A percentile compares a stretch with the other conserved stretches of the same genome.
Conservation (phyloP, 2,888 invertebrate species). For the Pristionchus japonicus region DNA sequence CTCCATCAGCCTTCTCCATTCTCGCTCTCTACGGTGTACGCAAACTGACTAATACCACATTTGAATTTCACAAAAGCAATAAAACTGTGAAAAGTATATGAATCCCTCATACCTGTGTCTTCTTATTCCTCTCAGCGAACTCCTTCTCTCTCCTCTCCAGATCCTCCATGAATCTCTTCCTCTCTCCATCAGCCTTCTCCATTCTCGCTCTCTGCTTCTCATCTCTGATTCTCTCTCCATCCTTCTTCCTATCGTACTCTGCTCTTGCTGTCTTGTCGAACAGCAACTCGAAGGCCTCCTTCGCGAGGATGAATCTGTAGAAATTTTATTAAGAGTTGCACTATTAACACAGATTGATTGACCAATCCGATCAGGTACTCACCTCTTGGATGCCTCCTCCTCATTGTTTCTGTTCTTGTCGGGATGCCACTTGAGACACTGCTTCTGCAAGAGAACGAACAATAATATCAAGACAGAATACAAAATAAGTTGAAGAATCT, state of each 20-base stretch:
- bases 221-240: slow-evolving; percentile 48
- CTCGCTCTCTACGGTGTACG: slow-evolving; percentile 52
- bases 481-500: background rate
- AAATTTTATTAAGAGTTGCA: slow-evolving; percentile 1
- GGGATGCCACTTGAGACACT: slow-evolving; percentile 66
- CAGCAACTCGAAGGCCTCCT: slow-evolving; percentile 61
- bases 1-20: slow-evolving; percentile 59
- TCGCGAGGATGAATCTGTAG: slow-evolving; percentile 57
- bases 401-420: slow-evolving; percentile 63
- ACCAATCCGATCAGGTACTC: too few species aligned
- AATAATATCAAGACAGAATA: background rate
- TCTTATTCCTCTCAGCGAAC: slow-evolving; percentile 43
- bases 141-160: slow-evolving; percentile 56
- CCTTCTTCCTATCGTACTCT: slow-evolving; percentile 56
- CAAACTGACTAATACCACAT: too few species aligned
- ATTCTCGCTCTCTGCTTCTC: slow-evolving; percentile 50
- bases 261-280: slow-evolving; percentile 57
- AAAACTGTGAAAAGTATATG: too few species aligned
- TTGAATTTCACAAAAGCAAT: too few species aligned
- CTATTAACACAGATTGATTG: too few species aligned
- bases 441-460: slow-evolving; percentile 44
- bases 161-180: slow-evolving; percentile 57
- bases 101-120: background rate
- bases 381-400: slow-evolving; percentile 54
- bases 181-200: slow-evolving; percentile 58